Conservation (phyloP, 2,113 vertebrate species). For the Engraulis encrasicolus region DNA sequence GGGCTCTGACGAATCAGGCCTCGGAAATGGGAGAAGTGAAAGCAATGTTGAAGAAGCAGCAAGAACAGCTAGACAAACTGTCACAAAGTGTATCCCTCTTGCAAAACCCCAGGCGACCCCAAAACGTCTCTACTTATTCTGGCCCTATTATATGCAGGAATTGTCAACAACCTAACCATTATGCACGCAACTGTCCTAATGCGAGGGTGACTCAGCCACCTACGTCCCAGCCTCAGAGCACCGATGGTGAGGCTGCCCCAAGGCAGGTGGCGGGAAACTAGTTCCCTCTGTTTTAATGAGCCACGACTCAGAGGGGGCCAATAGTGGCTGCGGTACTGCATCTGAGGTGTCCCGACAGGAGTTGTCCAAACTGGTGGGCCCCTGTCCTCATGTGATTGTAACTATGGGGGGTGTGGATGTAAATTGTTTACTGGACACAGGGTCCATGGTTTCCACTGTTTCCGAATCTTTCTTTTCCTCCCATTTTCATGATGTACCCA, state of each 20-base stretch:
- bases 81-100: not conserved
- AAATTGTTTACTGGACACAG: conserved; percentile 7
- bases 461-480: not conserved
- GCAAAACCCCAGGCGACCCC: not conserved
- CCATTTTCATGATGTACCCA: not conserved
- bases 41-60: conserved; percentile 10
- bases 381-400: conserved; percentile 3
- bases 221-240: not conserved
- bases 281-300: not conserved
- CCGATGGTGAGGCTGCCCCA: not conserved
- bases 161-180: not conserved
- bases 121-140: not conserved
- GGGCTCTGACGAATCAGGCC: not conserved
- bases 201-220: not conserved
- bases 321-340: not conserved
- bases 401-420: not conserved
- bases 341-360: not conserved
- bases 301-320: not conserved
- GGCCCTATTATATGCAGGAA: not conserved
- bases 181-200: not conserved
- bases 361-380: not conserved
- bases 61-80: conserved; percentile 10
- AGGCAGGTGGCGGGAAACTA: not conserved
- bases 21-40: not conserved
- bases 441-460: not conserved